A percentile compares a stretch with the other conserved stretches of the same genome.
Evolutionary conservation across 2,888 invertebrate genomes (phyloP).

Genomic region (Tipula vernalis): DNA sequence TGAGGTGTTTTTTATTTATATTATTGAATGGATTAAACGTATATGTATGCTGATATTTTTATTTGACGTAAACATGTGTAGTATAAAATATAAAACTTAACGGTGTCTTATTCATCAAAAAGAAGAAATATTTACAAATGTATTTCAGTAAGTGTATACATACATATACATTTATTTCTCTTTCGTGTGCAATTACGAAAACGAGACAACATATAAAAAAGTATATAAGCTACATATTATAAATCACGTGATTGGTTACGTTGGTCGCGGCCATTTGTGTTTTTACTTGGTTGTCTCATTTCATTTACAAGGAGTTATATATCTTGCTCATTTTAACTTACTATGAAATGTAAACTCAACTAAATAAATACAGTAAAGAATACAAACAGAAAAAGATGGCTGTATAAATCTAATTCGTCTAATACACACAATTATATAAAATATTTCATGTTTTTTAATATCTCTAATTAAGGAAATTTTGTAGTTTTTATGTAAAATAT

Average conservation of each 20-base stretch:
- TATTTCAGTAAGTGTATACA: too few relatives aligned
- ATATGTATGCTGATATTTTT: background rate
- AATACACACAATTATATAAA: background rate
- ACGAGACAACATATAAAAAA: background rate
- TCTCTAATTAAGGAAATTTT: background rate
- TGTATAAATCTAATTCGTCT: background rate
- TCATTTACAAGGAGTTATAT: background rate
- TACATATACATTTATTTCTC: background rate
- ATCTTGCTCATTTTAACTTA: background rate
- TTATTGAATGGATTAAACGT: background rate
- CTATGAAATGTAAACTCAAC: background rate
- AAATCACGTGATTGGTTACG: conserved; percentile 5
- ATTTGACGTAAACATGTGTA: background rate
- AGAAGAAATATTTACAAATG: background rate
- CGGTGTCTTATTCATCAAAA: background rate
- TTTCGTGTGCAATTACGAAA: background rate
- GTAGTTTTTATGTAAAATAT: background rate
- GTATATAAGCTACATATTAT: background rate
- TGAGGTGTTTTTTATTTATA: background rate
- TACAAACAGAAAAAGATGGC: background rate
- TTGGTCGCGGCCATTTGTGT: background rate
- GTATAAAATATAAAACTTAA: background rate
- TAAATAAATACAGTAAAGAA: background rate
- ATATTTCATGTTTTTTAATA: background rate
- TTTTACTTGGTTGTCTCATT: background rate